These are phyloP conservation scores for Rhombomys opimus DNA, from an alignment of 2,113 vertebrate genomes.

Conservation along the genomic window DNA sequence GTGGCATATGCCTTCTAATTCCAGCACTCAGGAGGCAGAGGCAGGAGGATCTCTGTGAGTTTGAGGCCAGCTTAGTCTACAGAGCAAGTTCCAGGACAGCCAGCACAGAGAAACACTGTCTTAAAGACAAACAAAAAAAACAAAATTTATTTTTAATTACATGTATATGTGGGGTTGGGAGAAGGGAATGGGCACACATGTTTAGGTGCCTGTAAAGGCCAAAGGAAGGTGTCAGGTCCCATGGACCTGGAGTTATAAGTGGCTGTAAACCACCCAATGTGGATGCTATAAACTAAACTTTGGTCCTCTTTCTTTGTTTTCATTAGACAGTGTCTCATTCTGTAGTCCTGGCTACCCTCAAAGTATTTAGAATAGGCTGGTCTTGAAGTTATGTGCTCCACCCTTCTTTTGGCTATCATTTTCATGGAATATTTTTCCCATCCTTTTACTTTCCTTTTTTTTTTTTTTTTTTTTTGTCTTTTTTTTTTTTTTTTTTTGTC, in stretches of 20 bases:
- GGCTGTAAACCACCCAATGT: not conserved
- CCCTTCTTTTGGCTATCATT: not conserved
- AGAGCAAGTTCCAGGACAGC: not conserved
- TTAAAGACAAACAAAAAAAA: not conserved
- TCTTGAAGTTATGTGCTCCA: not conserved
- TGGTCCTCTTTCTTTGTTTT: not conserved
- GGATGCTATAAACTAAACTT: not conserved
- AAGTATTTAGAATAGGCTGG: not conserved
- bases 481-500: not conserved
- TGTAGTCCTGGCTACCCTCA: not conserved
- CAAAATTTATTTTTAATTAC: not conserved
- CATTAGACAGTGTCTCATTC: not conserved
- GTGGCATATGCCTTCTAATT: no score
- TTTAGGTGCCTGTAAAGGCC: not conserved
- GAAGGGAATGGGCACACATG: not conserved
- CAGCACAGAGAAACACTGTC: not conserved
- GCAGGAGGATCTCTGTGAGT: not conserved
- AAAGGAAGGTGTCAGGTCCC: not conserved
- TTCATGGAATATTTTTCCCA: not conserved
- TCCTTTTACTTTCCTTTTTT: not conserved
- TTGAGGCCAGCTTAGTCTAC: not conserved
- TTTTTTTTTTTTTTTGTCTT: not conserved
- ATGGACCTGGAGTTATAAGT: not conserved
- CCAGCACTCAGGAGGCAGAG: no score
- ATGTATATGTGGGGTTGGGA: not conserved